phyloP scores from a whole-genome alignment of 1,140 invertebrate genomes.

The Papilio dardanus region DNA sequence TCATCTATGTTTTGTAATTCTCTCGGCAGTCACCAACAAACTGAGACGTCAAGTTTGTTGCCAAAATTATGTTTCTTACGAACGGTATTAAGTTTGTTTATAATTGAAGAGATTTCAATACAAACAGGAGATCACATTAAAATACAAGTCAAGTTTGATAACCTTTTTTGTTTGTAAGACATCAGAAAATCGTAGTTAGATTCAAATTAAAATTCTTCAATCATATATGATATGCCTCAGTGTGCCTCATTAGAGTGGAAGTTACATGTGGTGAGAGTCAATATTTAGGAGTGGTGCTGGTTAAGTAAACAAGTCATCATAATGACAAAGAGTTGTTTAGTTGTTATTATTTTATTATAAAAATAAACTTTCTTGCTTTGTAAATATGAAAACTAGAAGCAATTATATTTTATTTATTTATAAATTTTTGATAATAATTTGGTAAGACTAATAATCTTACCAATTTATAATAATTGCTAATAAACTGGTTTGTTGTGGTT shows the following conservation, averaged over 20 bases:
- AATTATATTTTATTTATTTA: neutral
- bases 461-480: too few relatives aligned
- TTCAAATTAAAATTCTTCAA: neutral
- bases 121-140: neutral
- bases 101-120: neutral
- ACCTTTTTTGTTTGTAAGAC: neutral
- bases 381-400: neutral
- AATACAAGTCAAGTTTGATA: neutral
- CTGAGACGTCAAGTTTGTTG: neutral
- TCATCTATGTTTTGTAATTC: slow-evolving; percentile 27
- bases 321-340: neutral
- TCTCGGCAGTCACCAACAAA: slow-evolving; percentile 19
- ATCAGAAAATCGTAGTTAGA: neutral
- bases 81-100: neutral
- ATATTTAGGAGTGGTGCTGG: too few relatives aligned
- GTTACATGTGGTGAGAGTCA: too few relatives aligned
- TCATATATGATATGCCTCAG: neutral
- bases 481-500: neutral
- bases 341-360: neutral
- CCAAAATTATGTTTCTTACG: slow-evolving; percentile 2
- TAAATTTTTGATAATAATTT: too few relatives aligned
- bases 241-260: too few relatives aligned
- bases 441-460: too few relatives aligned
- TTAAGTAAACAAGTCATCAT: neutral
- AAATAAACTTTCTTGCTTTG: neutral